Conservation (phyloP, 2,888 invertebrate genomes). For the Tetranychus piercei region DNA sequence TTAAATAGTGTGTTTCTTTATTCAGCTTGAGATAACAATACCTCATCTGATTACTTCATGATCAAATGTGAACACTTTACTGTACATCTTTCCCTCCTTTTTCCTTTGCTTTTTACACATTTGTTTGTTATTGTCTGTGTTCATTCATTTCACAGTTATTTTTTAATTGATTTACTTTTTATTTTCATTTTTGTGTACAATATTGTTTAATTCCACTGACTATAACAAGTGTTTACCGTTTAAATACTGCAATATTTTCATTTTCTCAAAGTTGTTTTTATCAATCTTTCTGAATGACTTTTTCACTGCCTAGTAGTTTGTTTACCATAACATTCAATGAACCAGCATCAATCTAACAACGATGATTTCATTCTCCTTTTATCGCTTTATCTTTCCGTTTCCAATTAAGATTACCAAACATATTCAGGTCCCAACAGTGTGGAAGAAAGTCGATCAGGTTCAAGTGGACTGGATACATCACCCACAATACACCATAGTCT, state of each 20-base stretch:
- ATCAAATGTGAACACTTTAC: not conserved
- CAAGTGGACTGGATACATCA: constrained; percentile 24
- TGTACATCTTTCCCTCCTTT: too few species aligned
- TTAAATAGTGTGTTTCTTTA: too few species aligned
- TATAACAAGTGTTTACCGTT: too few species aligned
- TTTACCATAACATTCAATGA: not conserved
- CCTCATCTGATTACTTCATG: not conserved
- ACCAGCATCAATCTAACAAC: not conserved
- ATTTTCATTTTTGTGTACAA: too few species aligned
- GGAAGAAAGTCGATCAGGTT: constrained; percentile 23
- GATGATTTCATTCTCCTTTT: constrained; percentile 1
- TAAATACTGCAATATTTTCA: not conserved
- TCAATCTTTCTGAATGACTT: not conserved
- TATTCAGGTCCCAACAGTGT: constrained; percentile 24
- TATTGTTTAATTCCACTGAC: too few species aligned
- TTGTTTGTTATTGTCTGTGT: too few species aligned
- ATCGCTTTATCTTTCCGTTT: constrained; percentile 4
- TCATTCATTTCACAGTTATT: too few species aligned
- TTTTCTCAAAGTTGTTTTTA: not conserved
- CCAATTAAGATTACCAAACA: not conserved
- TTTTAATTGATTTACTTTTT: too few species aligned
- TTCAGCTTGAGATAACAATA: too few species aligned
- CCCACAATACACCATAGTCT: constrained; percentile 25
- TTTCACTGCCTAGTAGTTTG: not conserved
- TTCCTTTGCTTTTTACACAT: too few species aligned